Evolutionary conservation across 1,140 invertebrate species (phyloP).

Genomic region (Bombus vancouverensis): DNA sequence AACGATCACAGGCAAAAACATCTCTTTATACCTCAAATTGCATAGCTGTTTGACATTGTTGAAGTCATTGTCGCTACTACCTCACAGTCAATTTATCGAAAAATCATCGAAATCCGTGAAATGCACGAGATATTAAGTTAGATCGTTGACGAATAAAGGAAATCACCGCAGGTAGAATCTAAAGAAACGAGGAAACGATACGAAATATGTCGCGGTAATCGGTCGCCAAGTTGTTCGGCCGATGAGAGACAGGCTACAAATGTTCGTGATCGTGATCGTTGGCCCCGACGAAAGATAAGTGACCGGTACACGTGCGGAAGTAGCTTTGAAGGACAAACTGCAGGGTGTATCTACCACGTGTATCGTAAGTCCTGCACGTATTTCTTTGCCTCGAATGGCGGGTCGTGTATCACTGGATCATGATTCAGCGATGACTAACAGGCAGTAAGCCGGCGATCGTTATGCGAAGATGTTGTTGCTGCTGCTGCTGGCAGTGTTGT

Average conservation of each 20-base stretch:
- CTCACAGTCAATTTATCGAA: no score
- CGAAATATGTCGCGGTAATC: neutral
- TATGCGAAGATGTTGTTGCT: conserved; percentile 50
- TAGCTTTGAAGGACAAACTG: conserved; percentile 37
- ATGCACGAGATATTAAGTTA: no score
- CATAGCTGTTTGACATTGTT: no score
- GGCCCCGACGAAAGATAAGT: conserved; percentile 2
- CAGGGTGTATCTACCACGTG: conserved; percentile 40
- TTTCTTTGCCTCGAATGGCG: conserved; percentile 9
- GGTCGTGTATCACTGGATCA: conserved; percentile 64
- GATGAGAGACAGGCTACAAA: neutral
- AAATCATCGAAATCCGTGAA: no score
- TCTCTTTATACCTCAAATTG: no score
- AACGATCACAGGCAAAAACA: no score
- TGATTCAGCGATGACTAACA: conserved; percentile 72
- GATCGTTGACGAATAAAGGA: no score
- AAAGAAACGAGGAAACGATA: neutral
- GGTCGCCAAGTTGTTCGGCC: neutral
- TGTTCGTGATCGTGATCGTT: neutral
- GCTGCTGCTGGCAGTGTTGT: neutral
- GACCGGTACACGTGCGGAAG: conserved; percentile 30
- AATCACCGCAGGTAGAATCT: neutral
- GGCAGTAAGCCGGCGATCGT: conserved; percentile 55
- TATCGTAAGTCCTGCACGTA: conserved; percentile 47
- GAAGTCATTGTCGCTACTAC: no score